Base-by-base conservation (phyloP, 2,113 vertebrate species). In the Oceanodroma tethys region DNA sequence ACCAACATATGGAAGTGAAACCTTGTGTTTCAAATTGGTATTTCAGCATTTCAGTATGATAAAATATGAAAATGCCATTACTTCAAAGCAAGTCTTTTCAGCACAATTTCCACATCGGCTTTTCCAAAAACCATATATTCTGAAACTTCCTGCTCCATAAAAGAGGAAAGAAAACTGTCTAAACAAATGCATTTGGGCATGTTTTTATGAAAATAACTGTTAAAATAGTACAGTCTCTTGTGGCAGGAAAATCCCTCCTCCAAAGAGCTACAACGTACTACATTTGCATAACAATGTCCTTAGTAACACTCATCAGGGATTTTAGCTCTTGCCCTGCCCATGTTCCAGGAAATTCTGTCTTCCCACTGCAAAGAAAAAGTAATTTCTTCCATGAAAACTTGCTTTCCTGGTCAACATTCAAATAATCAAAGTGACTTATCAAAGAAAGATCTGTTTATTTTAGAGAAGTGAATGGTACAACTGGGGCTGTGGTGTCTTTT, bases 211-310 rank as follows among this genome's bases (percentile, higher is more conserved):
- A 80, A 93, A 83, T 85, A 86, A 52, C 34, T 90, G 27, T 73
- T 82, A 85, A 85, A 94, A 86, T 56, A 86, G 12, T n/a, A 60
- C 48, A 88, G 34, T 50, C 55, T 78, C 19, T 50, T 60, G 19
- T 65, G 34, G 43, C 55, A 91, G 68, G 56, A 93, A 91, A 76
- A 72, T 58, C 40, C 45, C 21, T 88, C 14, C 59, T 85, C 66
- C 70, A 66, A 93, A 94, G 65, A 85, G 25, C 52, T 65, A 70
- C 18, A 76, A 66, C 5, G 1, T 36, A 71, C 67, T 92, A 34
- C 12, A 92, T 93, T 89, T 95, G 62, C 93, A 66, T 95, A 94
- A 91, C 72, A 94, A 79, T 86, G 38, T 79, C 32, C 48, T 89
- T 90, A 89, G 80, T 88, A 88, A 90, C 20, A 93, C 18, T 81